A percentile compares a stretch with the other conserved stretches of the same genome.
phyloP scores from a whole-genome alignment of 1,140 invertebrate species.

The Camponotus floridanus region DNA sequence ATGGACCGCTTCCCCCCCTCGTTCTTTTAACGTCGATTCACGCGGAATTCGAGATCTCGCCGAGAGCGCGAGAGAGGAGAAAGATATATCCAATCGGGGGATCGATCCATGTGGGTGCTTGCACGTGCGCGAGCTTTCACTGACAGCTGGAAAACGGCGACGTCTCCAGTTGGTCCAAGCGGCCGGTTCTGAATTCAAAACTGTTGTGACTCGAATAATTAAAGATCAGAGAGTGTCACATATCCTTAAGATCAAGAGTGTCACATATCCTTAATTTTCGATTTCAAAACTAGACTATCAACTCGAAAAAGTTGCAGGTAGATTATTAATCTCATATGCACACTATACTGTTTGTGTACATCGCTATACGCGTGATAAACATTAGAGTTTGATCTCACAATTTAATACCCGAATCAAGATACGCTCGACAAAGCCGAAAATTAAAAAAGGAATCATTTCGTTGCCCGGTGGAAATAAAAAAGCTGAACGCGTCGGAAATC shows the following conservation, averaged over 20 bases:
- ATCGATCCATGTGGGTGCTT: slow-evolving; percentile 5
- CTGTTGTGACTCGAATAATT: background rate
- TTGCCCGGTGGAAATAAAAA: background rate
- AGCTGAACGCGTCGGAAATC: background rate
- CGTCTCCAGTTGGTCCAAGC: slow-evolving; percentile 14
- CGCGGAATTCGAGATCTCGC: slow-evolving; percentile 62
- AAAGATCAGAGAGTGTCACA: background rate
- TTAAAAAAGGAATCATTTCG: slow-evolving; percentile 15
- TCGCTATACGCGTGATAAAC: background rate
- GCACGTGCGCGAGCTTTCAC: slow-evolving; percentile 75
- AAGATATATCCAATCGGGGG: background rate
- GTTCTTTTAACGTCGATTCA: slow-evolving; percentile 64
- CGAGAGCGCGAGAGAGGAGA: background rate
- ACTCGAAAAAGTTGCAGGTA: background rate
- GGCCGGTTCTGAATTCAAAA: background rate
- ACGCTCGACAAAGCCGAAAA: background rate
- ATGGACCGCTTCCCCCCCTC: slow-evolving; percentile 37
- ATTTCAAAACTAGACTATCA: background rate
- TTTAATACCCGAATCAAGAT: background rate
- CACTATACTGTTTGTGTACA: background rate
- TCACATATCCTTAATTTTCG: background rate
- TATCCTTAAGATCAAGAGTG: background rate
- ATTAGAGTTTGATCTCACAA: slow-evolving; percentile 4
- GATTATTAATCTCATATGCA: background rate
- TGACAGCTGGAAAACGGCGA: slow-evolving; percentile 78